Evolutionary conservation across 2,113 vertebrate species (phyloP).

Genomic region (Rhabdornis inornatus): DNA sequence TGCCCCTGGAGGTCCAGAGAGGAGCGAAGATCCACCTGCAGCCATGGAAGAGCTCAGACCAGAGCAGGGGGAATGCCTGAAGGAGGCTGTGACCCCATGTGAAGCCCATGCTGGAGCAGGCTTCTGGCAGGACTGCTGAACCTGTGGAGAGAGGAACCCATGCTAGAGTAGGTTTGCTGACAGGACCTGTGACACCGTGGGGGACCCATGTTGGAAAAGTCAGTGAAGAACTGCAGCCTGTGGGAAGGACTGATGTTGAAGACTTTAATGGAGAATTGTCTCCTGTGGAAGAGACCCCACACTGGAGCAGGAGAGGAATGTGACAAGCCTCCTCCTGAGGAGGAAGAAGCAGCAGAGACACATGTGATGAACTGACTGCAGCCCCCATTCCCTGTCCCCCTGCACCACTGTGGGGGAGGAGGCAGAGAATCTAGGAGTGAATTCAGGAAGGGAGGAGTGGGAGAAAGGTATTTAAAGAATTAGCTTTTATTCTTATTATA

Average conservation of each 20-base stretch:
- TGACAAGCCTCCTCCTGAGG: background rate
- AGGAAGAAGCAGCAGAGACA: background rate
- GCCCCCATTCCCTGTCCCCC: background rate
- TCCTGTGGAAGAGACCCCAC: background rate
- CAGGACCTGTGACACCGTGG: background rate
- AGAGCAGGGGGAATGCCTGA: background rate
- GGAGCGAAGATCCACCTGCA: background rate
- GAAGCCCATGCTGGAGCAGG: background rate
- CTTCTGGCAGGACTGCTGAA: background rate
- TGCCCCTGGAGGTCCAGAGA: no score
- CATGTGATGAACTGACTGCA: background rate
- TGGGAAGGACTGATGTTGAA: background rate
- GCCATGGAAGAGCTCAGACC: background rate
- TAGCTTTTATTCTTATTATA: background rate
- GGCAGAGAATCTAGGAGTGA: background rate
- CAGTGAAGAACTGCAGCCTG: background rate
- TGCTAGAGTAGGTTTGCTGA: background rate
- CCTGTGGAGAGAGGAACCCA: background rate
- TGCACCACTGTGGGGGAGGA: background rate
- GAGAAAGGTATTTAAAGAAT: background rate
- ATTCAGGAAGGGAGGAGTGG: background rate
- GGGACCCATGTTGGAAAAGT: background rate
- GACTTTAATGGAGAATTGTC: background rate
- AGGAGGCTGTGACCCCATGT: background rate
- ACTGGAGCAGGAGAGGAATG: background rate